Evolutionary conservation across 2,113 vertebrate species (phyloP).

Genomic region (Lethenteron reissneri): DNA sequence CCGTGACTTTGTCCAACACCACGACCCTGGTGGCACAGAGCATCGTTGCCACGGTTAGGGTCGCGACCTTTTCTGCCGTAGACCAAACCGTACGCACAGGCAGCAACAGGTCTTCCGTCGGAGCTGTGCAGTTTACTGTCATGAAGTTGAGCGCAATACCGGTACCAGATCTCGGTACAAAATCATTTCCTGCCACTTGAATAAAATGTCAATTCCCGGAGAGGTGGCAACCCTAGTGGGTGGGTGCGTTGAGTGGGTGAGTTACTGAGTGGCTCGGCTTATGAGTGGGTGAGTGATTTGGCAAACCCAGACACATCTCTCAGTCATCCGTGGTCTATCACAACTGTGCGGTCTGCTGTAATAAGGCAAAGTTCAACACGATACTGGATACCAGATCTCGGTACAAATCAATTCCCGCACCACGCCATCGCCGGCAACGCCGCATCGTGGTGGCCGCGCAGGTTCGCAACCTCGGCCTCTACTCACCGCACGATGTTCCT

Average conservation of each 20-base stretch:
- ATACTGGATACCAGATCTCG: not conserved
- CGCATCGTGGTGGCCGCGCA: no score
- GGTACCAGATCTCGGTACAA: not conserved
- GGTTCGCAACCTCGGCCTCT: not conserved
- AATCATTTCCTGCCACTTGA: not conserved
- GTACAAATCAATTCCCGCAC: not conserved
- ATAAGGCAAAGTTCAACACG: not conserved
- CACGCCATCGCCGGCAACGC: no score
- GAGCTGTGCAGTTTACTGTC: not conserved
- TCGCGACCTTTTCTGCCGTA: not conserved
- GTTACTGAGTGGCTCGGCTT: no score
- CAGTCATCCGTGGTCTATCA: no score
- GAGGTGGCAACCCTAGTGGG: no score
- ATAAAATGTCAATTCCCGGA: no score
- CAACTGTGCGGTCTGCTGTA: no score
- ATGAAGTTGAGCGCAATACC: not conserved
- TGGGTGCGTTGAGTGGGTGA: no score
- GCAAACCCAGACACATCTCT: no score
- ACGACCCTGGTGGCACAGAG: conserved; percentile 42
- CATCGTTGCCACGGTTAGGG: no score
- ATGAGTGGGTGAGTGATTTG: no score
- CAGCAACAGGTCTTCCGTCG: not conserved
- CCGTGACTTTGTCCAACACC: conserved; percentile 73
- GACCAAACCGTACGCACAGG: conserved; percentile 14
- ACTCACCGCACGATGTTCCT: conserved; percentile 67